Percentiles rank a stretch among this genome's conserved stretches.
Evolutionary conservation across 2,888 invertebrate genomes (phyloP).

Genomic region (Lamproptera curius): DNA sequence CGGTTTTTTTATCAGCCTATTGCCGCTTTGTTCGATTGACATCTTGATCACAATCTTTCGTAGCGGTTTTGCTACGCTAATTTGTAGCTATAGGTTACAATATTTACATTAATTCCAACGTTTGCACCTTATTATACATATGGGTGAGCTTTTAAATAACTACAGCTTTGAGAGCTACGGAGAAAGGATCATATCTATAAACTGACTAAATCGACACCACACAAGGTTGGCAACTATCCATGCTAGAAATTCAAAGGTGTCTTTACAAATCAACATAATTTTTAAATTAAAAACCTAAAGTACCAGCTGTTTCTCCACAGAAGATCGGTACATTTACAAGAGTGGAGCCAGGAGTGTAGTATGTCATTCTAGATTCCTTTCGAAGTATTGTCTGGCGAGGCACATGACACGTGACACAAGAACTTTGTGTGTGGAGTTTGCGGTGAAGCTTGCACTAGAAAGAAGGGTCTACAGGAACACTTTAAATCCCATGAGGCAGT

Average conservation of each 20-base stretch:
- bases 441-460: constrained; percentile 60
- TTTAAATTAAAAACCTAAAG: constrained; percentile 51
- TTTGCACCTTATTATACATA: constrained; percentile 55
- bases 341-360: constrained; percentile 56
- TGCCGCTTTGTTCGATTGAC: too few relatives aligned
- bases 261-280: constrained; percentile 52
- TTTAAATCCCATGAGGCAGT: constrained; percentile 39
- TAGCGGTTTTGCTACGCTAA: too few relatives aligned
- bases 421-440: constrained; percentile 69
- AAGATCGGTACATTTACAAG: constrained; percentile 57
- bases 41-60: too few relatives aligned
- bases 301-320: constrained; percentile 54
- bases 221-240: constrained; percentile 50
- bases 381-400: constrained; percentile 57
- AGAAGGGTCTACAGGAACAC: constrained; percentile 50
- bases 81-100: too few relatives aligned
- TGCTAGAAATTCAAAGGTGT: constrained; percentile 60
- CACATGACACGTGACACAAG: constrained; percentile 73
- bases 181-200: constrained; percentile 46
- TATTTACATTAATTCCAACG: too few relatives aligned
- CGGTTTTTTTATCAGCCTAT: too few relatives aligned
- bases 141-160: constrained; percentile 62
- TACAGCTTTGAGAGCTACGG: constrained; percentile 63
- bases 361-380: constrained; percentile 56
- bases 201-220: constrained; percentile 47